A percentile compares a stretch with the other conserved stretches of the same genome.
Conservation (phyloP, 1,140 invertebrate genomes). For the Aphaenogaster rudis region DNA sequence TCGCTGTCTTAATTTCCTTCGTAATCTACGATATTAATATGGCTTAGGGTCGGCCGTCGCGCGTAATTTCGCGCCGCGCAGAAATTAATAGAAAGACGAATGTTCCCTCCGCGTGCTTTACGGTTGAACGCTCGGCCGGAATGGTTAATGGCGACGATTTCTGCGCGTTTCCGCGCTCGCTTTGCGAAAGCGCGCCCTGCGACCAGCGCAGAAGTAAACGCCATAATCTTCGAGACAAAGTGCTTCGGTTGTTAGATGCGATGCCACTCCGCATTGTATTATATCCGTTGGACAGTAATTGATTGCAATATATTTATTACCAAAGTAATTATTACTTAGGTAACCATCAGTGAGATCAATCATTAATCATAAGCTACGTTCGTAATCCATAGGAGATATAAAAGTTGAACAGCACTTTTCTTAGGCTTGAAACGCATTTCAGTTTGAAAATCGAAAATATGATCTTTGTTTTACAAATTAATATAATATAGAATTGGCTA, state of each 20-base stretch:
- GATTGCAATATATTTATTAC: neutral
- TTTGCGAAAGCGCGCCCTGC: conserved; percentile 23
- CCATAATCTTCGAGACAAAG: neutral
- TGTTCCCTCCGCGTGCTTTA: conserved; percentile 60
- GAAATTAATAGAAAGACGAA: conserved; percentile 78
- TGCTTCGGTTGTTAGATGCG: neutral
- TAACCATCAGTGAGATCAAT: neutral
- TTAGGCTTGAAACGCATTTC: neutral
- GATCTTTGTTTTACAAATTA: conserved; percentile 22
- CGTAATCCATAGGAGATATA: neutral
- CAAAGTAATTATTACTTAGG: neutral
- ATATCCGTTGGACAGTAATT: neutral
- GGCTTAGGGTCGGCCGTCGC: conserved; percentile 79
- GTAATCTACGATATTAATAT: conserved; percentile 85
- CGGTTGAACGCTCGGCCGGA: conserved; percentile 54
- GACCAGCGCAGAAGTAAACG: conserved; percentile 16
- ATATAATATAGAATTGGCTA: conserved; percentile 25
- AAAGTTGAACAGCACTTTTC: neutral
- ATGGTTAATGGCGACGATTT: conserved; percentile 60
- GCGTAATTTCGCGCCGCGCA: conserved; percentile 74
- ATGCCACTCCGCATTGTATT: neutral
- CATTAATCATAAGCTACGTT: neutral
- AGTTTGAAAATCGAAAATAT: conserved; percentile 23
- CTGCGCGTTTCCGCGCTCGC: conserved; percentile 32
- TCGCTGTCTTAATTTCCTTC: conserved; percentile 82